These are phyloP conservation scores for Entosphenus tridentatus DNA, from an alignment of 2,113 vertebrate genomes.

Conservation along the genomic window DNA sequence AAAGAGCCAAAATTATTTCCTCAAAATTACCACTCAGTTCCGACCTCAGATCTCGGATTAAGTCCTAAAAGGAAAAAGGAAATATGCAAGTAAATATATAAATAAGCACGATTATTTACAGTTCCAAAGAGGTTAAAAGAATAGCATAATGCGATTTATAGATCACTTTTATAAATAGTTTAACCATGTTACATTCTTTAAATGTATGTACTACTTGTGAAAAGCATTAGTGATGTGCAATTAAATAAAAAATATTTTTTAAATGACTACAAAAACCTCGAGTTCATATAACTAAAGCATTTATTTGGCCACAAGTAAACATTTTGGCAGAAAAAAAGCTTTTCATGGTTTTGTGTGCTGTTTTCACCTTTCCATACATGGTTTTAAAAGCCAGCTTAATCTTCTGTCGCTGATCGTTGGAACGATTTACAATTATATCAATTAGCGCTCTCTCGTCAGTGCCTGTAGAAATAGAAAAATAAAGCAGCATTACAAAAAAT, in stretches of 20 bases:
- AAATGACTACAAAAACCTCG: neutral
- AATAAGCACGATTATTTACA: too few species aligned
- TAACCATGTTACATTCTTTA: neutral
- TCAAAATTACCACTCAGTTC: conserved; percentile 44
- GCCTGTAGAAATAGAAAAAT: conserved; percentile 20
- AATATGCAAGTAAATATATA: conserved; percentile 6
- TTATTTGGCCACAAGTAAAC: neutral
- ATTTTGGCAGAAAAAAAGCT: neutral
- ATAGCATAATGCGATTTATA: too few species aligned
- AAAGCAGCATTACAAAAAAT: neutral
- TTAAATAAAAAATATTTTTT: neutral
- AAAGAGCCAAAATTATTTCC: conserved; percentile 37
- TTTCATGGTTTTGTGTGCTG: too few species aligned
- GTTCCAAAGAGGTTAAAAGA: too few species aligned
- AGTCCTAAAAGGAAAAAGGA: conserved; percentile 25
- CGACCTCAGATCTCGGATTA: conserved; percentile 48
- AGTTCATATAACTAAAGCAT: neutral
- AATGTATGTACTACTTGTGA: neutral
- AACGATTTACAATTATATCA: conserved; percentile 30
- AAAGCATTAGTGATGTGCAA: neutral
- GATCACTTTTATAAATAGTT: too few species aligned
- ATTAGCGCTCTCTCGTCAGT: conserved; percentile 42
- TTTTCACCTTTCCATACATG: conserved; percentile 41
- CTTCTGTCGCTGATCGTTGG: conserved; percentile 36
- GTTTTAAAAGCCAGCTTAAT: conserved; percentile 49